Base-by-base conservation (phyloP, 2,888 invertebrate species). In the Drosophila mercatorum region DNA sequence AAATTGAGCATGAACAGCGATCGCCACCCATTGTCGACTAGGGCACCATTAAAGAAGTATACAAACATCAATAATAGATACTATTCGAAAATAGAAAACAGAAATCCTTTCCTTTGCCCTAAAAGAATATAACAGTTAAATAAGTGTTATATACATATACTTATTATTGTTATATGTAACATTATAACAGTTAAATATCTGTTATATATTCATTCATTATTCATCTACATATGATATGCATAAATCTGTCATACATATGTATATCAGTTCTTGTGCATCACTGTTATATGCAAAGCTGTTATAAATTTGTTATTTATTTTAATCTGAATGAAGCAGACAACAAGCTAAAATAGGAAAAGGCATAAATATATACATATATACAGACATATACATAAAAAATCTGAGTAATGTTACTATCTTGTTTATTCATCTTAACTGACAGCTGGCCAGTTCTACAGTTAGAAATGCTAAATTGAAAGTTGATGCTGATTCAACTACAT, bases 1-100 rank as follows among this genome's bases (percentile, higher is more conserved):
- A 68, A 62, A 67, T 44, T 62, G 36, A 22, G 61, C 74, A 58
- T 72, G 66, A 36, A n/a, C 26, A 28, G 26, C 34, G 51, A 49
- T 40, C 38, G 41, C 17, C 58, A 51, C 56, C 12, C 58, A 57
- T 51, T 62, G 66, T 66, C 31, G 40, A 52, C 36, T 34, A n/a
- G 51, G 2, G 11, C 36, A 14, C 26, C 53, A 53, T 53, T 53
- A 53, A 53, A 26, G 40, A 40, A 53, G 22, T 6, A 26, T 36
- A 14, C 44, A 34, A 44, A 44, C 57, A 61, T 56, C 17, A 2
- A 17, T 17, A 14, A 53, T 22, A n/a, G 17, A 38, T 5, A 26
- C 6, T 34, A 5, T 28, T 28, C 28, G 28, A 28, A 28, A 28
- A 28, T 11, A 34, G 17, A 31, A 31, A 31, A 49, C n/a, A n/a